phyloP scores from a whole-genome alignment of 2,113 vertebrate genomes.

The Myodes glareolus region DNA sequence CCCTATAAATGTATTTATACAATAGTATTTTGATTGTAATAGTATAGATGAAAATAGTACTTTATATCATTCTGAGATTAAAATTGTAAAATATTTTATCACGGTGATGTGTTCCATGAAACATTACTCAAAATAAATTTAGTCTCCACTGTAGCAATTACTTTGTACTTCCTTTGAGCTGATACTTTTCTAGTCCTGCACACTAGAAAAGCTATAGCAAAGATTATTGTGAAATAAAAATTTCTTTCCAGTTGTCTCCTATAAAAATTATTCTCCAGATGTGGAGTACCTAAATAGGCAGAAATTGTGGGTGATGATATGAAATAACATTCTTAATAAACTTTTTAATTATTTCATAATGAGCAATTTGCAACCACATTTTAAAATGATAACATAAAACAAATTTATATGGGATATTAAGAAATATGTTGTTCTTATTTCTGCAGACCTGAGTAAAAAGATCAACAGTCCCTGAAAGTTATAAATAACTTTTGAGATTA shows the following conservation, averaged over 20 bases:
- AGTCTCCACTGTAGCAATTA: not conserved
- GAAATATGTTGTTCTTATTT: not conserved
- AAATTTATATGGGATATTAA: not conserved
- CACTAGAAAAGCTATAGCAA: not conserved
- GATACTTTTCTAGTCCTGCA: not conserved
- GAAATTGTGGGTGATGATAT: not conserved
- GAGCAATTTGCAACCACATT: not conserved
- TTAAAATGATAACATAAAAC: not conserved
- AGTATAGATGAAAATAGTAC: not conserved
- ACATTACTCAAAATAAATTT: constrained; percentile 12
- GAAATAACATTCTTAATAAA: not conserved
- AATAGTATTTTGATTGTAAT: not conserved
- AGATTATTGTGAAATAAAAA: not conserved
- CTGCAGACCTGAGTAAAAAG: not conserved
- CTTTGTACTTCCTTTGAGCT: constrained; percentile 8
- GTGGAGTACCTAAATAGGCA: not conserved
- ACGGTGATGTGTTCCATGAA: not conserved
- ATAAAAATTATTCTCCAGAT: not conserved
- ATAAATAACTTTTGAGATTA: not conserved
- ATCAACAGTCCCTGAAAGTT: not conserved
- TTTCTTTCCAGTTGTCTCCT: not conserved
- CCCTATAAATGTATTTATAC: constrained; percentile 14
- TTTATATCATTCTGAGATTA: not conserved
- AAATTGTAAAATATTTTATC: constrained; percentile 46
- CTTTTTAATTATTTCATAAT: not conserved